Percentiles rank a stretch among this genome's conserved stretches.
These are phyloP conservation scores for Peromyscus maniculatus DNA, from an alignment of 2,113 vertebrate species.

Conservation along the genomic window DNA sequence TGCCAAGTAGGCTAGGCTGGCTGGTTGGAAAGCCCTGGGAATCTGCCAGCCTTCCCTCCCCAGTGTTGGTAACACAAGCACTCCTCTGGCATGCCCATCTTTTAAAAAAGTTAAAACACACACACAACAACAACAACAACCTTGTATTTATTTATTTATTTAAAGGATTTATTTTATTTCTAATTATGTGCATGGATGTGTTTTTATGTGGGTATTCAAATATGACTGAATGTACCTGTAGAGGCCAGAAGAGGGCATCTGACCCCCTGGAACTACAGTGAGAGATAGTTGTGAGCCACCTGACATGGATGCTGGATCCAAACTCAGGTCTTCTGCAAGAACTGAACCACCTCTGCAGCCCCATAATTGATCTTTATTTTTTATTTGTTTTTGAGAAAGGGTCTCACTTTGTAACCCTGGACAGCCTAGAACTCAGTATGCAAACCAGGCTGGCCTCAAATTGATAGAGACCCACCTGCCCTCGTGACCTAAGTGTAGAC, in stretches of 20 bases:
- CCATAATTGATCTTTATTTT: not conserved
- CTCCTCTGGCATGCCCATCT: not conserved
- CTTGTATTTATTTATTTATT: not conserved
- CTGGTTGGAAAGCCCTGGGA: not conserved
- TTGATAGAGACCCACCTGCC: not conserved
- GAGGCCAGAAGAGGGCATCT: not conserved
- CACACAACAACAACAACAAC: no score
- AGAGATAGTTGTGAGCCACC: not conserved
- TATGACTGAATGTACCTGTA: not conserved
- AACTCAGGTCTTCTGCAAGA: not conserved
- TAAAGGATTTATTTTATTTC: not conserved
- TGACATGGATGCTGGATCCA: not conserved
- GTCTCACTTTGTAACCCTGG: not conserved
- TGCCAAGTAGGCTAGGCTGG: not conserved
- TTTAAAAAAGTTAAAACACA: not conserved
- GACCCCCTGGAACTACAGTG: not conserved
- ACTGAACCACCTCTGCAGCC: not conserved
- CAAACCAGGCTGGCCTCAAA: not conserved
- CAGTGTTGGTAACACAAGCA: not conserved
- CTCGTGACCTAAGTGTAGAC: not conserved
- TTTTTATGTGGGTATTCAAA: not conserved
- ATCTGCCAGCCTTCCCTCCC: not conserved
- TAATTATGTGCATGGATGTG: no score
- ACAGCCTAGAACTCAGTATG: not conserved
- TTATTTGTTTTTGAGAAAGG: not conserved